Base-by-base conservation (phyloP, 2,113 vertebrate species). In the Eira barbara region DNA sequence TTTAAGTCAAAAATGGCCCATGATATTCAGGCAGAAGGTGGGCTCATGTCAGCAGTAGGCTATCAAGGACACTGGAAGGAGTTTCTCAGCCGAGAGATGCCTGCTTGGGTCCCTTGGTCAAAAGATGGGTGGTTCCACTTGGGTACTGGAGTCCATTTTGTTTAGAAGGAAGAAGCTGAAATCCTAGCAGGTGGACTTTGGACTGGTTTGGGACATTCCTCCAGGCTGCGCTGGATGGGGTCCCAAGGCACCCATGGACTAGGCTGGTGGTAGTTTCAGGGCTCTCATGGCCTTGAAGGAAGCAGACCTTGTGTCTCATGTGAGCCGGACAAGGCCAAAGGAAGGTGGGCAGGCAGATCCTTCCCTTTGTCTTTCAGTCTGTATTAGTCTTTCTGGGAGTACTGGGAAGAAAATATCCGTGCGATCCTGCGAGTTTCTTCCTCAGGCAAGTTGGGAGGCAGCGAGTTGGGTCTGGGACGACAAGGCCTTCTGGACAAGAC, bases 341-440 rank as follows among this genome's bases (percentile, higher is more conserved):
- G 36, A 39, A 4, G 23, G 21, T 31, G 45, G 59, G 65, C 29
- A 47, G 57, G 57, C 49, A 13, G 78, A 2, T 18, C 78, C 67
- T 47, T 67, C 78, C 31, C n/a, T 94, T 34, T 63, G 93, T 73
- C 36, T 49, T 69, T 88, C 57, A 80, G 69, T 84, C 29, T 78
- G n/a, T 21, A n/a, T 92, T 98, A 99, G 34, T 98, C 76, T 83
- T 97, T 97, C 89, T 99, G 97, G 88, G 99, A 98, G 88, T 99
- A 99, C 42, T 88, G 99, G 73, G 99, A 98, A 17, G 99, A 99
- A 98, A 99, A 99, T 95, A 99, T 99, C 96, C 99, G 99, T 34
- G 99, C 99, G 3, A 99, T 99, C 87, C 99, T 99, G 82, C 98
- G 95, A 1, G 99, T 98, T 95, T 99, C 99, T 92, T 99, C 98